Evolutionary conservation across 2,888 invertebrate species (phyloP).

Genomic region (Bruchidius siliquastri): DNA sequence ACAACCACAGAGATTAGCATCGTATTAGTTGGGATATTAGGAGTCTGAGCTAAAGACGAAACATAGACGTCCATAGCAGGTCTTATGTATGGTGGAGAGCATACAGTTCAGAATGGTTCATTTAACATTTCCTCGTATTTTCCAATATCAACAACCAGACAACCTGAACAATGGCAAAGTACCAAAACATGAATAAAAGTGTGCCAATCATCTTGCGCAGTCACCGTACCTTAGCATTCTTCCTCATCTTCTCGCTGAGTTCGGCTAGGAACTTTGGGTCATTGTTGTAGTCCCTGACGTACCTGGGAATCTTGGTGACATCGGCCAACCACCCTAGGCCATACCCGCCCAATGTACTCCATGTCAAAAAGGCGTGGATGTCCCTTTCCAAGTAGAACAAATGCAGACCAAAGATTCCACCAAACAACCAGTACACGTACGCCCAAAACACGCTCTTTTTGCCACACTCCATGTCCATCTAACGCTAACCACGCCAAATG

Average conservation of each 20-base stretch:
- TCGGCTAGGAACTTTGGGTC: slow-evolving; percentile 63
- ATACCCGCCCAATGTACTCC: slow-evolving; percentile 82
- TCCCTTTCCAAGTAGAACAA: slow-evolving; percentile 87
- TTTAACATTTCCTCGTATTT: too few relatives aligned
- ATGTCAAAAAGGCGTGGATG: slow-evolving; percentile 86
- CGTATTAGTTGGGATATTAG: too few relatives aligned
- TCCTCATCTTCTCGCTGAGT: slow-evolving; percentile 58
- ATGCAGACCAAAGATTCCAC: slow-evolving; percentile 85
- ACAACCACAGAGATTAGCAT: too few relatives aligned
- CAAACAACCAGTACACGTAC: slow-evolving; percentile 82
- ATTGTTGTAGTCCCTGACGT: slow-evolving; percentile 77
- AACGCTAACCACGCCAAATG: not conserved
- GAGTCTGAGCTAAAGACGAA: too few relatives aligned
- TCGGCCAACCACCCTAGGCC: slow-evolving; percentile 86
- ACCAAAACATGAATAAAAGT: too few relatives aligned
- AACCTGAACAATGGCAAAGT: too few relatives aligned
- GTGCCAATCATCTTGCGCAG: too few relatives aligned
- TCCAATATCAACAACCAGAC: too few relatives aligned
- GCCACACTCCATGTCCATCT: not conserved
- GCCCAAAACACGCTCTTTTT: slow-evolving; percentile 62
- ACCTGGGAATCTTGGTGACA: slow-evolving; percentile 75
- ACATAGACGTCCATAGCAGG: too few relatives aligned
- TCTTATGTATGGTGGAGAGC: too few relatives aligned
- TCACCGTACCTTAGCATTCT: slow-evolving; percentile 57
- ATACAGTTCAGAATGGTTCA: too few relatives aligned